Evolutionary conservation across 1,140 invertebrate genomes (phyloP), one percentile per base, ranked within the genome.

Genomic region (Holcopasites calliopsidis): DNA sequence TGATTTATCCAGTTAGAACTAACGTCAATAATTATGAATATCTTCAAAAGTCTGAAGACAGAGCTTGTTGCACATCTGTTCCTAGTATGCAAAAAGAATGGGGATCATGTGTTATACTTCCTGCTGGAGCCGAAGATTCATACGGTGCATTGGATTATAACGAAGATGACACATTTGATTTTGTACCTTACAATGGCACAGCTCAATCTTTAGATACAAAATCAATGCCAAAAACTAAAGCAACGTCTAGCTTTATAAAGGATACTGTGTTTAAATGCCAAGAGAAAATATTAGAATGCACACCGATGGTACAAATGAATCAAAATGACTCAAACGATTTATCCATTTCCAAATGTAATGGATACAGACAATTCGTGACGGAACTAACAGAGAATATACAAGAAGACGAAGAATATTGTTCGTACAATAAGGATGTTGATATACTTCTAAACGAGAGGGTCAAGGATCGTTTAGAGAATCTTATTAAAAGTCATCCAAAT

Each of bases 401-500:
- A 18, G 57, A 28, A 3, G 28, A 44, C 18, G n/a, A 44, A 44
- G 33, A 52, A n/a, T 26, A 49, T 16, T 16, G 3, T 64, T 13
- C 35, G 11, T 1, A 55, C 26, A 2, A 6, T 0, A 23, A 68
- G 49, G 1, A 38, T 23, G 16, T 33, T 33, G 61, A 61, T 7
- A 26, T 79, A 18, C 23, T 85, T 3, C 66, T 89, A 10, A 82
- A 52, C n/a, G 62, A 85, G 0, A 87, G 71, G 64, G 81, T 55
- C 0, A 85, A 81, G 55, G 75, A 82, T 49, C 79, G 89, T 64
- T 76, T 92, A n/a, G 38, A 86, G 54, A 82, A 89, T 52, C 75
- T 92, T 7, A 73, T 91, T 13, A 33, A 86, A 23, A 86, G 87
- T 33, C 18, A 86, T 80, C 82, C 86, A 11, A 64, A 90, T 33